A percentile compares a stretch with the other conserved stretches of the same genome.
Conservation (phyloP, 2,797 vertebrate species). For the Sebastes melanostomus region DNA sequence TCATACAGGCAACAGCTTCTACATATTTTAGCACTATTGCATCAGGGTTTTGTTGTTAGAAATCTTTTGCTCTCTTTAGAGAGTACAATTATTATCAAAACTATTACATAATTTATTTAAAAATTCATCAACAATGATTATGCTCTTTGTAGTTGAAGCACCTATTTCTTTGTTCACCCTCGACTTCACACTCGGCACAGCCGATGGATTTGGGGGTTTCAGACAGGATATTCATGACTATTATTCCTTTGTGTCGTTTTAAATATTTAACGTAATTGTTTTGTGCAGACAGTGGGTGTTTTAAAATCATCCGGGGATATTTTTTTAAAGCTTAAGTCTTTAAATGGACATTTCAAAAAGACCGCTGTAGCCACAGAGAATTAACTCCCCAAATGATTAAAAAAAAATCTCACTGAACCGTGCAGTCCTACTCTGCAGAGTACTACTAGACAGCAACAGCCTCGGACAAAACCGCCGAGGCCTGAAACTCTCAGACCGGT, state of each 20-base stretch:
- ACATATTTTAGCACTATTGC: slow-evolving; percentile 33
- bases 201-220: neutral
- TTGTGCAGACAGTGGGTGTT: slow-evolving; percentile 11
- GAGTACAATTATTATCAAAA: neutral
- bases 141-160: neutral
- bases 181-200: slow-evolving; percentile 5
- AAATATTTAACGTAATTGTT: slow-evolving; percentile 15
- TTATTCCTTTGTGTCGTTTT: slow-evolving; percentile 11
- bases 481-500: slow-evolving; percentile 18
- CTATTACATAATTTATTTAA: slow-evolving; percentile 8
- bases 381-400: slow-evolving; percentile 1
- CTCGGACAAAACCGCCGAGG: slow-evolving; percentile 14
- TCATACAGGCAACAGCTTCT: slow-evolving; percentile 18
- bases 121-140: neutral
- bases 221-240: neutral
- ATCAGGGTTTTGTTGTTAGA: slow-evolving; percentile 14
- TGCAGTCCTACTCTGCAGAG: neutral
- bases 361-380: neutral
- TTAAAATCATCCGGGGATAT: slow-evolving; percentile 1
- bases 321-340: slow-evolving; percentile 9
- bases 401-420: slow-evolving; percentile 1
- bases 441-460: neutral
- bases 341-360: neutral
- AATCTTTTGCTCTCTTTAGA: neutral
- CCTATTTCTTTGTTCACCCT: slow-evolving; percentile 14